Evolutionary conservation across 2,888 invertebrate species (phyloP), one percentile per base, ranked within the genome.

Genomic region (Ommatoiulus sabulosus): DNA sequence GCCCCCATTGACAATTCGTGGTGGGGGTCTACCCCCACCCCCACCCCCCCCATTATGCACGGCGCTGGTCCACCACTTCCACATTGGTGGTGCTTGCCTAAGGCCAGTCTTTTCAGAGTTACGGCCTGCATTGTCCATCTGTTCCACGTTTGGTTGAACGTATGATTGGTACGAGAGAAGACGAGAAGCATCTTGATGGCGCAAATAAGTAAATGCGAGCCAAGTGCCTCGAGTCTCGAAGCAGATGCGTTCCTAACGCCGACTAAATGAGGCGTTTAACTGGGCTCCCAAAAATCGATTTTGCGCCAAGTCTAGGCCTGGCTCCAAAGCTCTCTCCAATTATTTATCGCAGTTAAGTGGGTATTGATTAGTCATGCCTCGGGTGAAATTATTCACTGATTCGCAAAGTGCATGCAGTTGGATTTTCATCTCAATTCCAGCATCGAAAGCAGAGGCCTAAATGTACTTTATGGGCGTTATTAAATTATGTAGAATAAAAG

Each of bases 361-460:
- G 72, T 24, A 72, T 72, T 72, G 72, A 72, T 72, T 72, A 72
- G 72, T 72, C 72, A 72, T 72, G 72, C 24, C 72, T 72, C 72
- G 72, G n/a, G 72, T 72, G 72, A 72, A 72, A 72, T 72, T 72
- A 72, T 72, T 72, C 72, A 72, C 72, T 72, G 72, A 72, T 72
- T 72, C 72, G 8, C 72, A 72, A n/a, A 72, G 72, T 72, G 72
- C 72, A 72, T 4, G 20, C 24, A 3, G n/a, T 52, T 72, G 72
- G 24, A 72, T 72, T 72, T 72, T 24, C 7, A 72, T 20, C 72
- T 24, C 72, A 20, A 72, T 72, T 20, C 72, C 20, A 24, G 24
- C 72, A 72, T 63, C n/a, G 17, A n/a, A 63, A 24, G 24, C 72
- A 72, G n/a, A 20, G 72, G 72, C 24, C 72, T 72, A 24, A 72